Evolutionary conservation across 2,113 vertebrate species (phyloP).

Genomic region (Erythrolamprus reginae): DNA sequence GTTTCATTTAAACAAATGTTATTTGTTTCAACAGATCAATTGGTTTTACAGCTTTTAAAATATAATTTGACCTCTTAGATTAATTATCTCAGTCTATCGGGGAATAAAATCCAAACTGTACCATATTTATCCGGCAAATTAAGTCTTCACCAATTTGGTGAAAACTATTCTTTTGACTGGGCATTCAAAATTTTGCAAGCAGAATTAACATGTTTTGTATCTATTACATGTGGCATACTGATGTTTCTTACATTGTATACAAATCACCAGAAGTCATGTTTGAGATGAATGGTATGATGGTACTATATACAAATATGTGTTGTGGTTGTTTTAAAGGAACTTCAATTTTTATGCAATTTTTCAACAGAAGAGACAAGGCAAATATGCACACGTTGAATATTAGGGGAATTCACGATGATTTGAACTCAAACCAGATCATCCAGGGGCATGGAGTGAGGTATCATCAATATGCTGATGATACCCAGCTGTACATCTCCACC

Average conservation of each 20-base stretch:
- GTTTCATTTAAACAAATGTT: not conserved
- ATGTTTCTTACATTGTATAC: not conserved
- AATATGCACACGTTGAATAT: not conserved
- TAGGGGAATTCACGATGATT: not conserved
- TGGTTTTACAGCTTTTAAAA: conserved; percentile 10
- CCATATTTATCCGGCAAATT: not conserved
- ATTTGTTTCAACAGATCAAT: conserved; percentile 34
- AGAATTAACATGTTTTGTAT: not conserved
- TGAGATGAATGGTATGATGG: not conserved
- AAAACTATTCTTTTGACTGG: not conserved
- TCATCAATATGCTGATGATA: no score
- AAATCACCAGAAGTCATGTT: not conserved
- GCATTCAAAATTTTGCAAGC: not conserved
- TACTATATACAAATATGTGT: not conserved
- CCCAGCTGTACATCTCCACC: no score
- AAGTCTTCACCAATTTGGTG: not conserved
- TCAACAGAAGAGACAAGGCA: not conserved
- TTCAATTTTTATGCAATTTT: not conserved
- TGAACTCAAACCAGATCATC: not conserved
- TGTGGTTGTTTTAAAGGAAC: not conserved
- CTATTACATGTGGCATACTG: not conserved
- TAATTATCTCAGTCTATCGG: not conserved
- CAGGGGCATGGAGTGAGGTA: no score
- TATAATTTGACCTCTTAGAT: not conserved
- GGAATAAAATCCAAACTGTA: not conserved